Evolutionary conservation across 2,113 vertebrate species (phyloP).

Genomic region (Nycticebus coucang): DNA sequence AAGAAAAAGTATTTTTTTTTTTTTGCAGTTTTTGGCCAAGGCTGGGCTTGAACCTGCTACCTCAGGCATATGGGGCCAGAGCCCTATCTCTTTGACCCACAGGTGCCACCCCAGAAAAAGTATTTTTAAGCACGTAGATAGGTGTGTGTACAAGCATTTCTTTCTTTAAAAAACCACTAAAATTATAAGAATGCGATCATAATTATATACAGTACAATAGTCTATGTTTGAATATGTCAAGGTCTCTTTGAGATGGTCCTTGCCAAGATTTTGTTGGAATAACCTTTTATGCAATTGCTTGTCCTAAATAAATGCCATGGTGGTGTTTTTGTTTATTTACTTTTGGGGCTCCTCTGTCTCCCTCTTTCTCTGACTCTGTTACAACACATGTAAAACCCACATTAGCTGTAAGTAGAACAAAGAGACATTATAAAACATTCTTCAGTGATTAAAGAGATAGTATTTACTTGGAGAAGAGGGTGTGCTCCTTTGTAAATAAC

Average conservation of each 20-base stretch:
- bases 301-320: neutral
- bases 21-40: too few species aligned
- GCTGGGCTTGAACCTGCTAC: too few species aligned
- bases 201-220: neutral
- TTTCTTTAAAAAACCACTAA: neutral
- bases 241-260: neutral
- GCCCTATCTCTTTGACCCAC: too few species aligned
- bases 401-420: neutral
- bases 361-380: neutral
- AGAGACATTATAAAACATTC: neutral
- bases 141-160: neutral
- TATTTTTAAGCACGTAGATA: neutral
- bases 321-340: neutral
- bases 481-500: neutral
- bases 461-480: neutral
- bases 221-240: neutral
- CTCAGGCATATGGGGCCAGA: too few species aligned
- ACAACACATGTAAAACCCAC: neutral
- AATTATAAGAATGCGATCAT: neutral
- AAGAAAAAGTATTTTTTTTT: neutral
- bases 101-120: neutral
- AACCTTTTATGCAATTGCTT: neutral
- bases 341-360: neutral
- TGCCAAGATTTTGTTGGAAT: neutral
- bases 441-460: neutral